phyloP scores from a whole-genome alignment of 2,113 vertebrate species.

The Muntiacus reevesi region DNA sequence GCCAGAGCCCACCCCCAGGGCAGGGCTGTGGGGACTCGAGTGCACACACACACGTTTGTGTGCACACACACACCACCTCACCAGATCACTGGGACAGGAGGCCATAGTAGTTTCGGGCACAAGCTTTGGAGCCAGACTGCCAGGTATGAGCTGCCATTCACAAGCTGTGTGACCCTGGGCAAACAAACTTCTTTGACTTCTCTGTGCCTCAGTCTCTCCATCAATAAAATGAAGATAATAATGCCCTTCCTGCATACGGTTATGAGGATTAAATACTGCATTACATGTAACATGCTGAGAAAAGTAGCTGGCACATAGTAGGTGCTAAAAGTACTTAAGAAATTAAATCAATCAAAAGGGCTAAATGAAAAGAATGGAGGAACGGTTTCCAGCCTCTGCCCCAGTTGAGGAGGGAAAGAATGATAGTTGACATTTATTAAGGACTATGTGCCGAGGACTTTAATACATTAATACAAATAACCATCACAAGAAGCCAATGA shows the following conservation, averaged over 20 bases:
- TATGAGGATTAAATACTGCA: background rate
- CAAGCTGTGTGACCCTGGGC: background rate
- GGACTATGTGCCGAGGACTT: background rate
- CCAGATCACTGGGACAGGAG: background rate
- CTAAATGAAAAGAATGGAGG: background rate
- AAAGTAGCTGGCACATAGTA: background rate
- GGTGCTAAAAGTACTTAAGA: background rate
- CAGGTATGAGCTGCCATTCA: background rate
- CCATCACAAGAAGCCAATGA: background rate
- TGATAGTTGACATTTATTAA: background rate
- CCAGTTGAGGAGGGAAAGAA: background rate
- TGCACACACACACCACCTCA: background rate
- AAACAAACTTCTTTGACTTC: background rate
- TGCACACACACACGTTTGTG: too few species aligned
- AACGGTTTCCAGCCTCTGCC: background rate
- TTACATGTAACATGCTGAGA: background rate
- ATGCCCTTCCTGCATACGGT: background rate
- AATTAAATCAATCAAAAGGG: constrained; percentile 4
- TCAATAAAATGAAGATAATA: background rate
- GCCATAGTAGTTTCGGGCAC: background rate
- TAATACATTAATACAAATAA: background rate
- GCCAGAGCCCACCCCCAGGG: background rate
- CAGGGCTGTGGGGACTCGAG: background rate
- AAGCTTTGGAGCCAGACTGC: background rate
- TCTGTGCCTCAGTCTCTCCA: constrained; percentile 40